Evolutionary conservation across 2,113 vertebrate genomes (phyloP).

Genomic region (Entelurus aequoreus): DNA sequence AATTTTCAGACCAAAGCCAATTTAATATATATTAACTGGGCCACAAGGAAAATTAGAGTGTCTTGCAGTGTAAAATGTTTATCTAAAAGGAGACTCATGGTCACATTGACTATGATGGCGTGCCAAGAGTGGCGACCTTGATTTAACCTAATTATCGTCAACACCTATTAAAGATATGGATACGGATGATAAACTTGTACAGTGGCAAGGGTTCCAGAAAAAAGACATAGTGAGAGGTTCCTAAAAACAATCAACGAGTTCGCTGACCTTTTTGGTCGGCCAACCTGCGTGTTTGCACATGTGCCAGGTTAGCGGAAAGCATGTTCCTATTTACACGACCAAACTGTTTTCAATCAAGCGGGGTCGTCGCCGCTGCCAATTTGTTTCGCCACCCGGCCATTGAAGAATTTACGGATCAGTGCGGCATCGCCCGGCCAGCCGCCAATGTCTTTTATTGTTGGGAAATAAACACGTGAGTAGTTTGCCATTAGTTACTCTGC

Average conservation of each 20-base stretch:
- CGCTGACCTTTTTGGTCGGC: background rate
- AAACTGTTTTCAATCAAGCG: slow-evolving; percentile 20
- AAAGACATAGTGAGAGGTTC: slow-evolving; percentile 5
- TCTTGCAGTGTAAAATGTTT: too few relatives aligned
- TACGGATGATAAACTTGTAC: slow-evolving; percentile 8
- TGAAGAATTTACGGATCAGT: slow-evolving; percentile 18
- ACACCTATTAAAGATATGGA: background rate
- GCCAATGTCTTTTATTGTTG: slow-evolving; percentile 1
- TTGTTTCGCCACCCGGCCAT: slow-evolving; percentile 14
- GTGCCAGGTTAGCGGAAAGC: slow-evolving; percentile 4
- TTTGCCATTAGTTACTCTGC: slow-evolving; percentile 8
- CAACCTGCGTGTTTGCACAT: background rate
- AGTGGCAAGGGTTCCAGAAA: background rate
- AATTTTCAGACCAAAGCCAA: too few relatives aligned
- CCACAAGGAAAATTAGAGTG: too few relatives aligned
- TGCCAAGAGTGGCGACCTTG: too few relatives aligned
- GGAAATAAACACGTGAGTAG: background rate
- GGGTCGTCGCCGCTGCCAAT: background rate
- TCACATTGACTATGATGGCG: too few relatives aligned
- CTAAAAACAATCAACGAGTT: background rate
- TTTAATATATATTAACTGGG: too few relatives aligned
- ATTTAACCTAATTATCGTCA: too few relatives aligned
- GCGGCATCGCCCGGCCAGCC: background rate
- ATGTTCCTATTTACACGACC: slow-evolving; percentile 34
- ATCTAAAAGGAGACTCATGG: too few relatives aligned